Percentiles rank a stretch among this genome's conserved stretches.
phyloP scores from a whole-genome alignment of 2,888 invertebrate genomes.

The Malthinus seriepunctatus region DNA sequence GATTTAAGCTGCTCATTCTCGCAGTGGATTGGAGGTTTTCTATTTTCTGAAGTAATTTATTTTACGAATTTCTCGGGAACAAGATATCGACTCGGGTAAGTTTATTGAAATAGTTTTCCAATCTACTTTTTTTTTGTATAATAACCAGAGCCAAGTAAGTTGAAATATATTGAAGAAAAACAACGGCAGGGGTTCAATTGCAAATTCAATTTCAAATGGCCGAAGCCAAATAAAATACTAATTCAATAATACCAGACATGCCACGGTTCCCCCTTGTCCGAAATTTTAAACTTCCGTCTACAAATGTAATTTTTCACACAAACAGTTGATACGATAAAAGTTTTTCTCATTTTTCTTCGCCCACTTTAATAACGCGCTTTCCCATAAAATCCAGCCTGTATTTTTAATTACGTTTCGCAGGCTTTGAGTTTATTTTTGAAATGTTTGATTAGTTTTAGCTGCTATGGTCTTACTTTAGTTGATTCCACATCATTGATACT shows the following conservation, averaged over 20 bases:
- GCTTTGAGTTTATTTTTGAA: constrained; percentile 34
- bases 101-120: constrained; percentile 36
- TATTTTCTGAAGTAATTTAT: constrained; percentile 32
- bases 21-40: constrained; percentile 22
- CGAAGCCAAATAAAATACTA: constrained; percentile 41
- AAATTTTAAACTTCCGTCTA: constrained; percentile 37
- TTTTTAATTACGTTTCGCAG: constrained; percentile 48
- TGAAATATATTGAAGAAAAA: constrained; percentile 31
- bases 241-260: constrained; percentile 40
- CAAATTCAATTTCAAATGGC: constrained; percentile 41
- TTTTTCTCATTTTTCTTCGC: constrained; percentile 50
- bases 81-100: constrained; percentile 31
- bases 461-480: background rate
- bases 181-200: constrained; percentile 34
- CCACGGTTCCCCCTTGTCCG: constrained; percentile 35
- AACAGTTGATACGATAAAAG: constrained; percentile 48
- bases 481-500: background rate
- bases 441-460: constrained; percentile 22
- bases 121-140: constrained; percentile 31
- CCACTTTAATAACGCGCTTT: constrained; percentile 44
- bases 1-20: constrained; percentile 25
- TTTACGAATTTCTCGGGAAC: constrained; percentile 29
- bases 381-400: constrained; percentile 48
- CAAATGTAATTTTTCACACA: constrained; percentile 49
- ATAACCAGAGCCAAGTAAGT: constrained; percentile 27